A percentile compares a stretch with the other conserved stretches of the same genome.
phyloP scores from a whole-genome alignment of 2,797 vertebrate species.

The Gallinago nigripennis region DNA sequence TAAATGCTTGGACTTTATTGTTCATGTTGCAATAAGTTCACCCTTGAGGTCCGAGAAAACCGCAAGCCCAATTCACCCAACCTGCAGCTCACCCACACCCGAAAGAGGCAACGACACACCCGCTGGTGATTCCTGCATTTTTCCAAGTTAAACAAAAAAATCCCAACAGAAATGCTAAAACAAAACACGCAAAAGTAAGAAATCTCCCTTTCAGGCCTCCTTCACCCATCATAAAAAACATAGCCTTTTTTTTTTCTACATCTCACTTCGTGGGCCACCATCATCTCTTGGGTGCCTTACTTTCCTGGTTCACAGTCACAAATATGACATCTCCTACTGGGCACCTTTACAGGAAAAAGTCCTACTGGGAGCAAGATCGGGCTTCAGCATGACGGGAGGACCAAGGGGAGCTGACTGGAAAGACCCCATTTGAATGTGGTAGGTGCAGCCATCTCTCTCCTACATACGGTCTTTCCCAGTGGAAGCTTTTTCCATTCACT shows the following conservation, averaged over 20 bases:
- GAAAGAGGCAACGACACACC: background rate
- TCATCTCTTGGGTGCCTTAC: background rate
- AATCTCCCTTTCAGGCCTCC: background rate
- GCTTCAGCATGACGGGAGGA: background rate
- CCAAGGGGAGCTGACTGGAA: background rate
- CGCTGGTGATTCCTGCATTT: background rate
- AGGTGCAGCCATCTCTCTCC: background rate
- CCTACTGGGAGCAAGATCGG: background rate
- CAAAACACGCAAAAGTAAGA: background rate
- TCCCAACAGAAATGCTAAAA: background rate
- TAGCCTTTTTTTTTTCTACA: background rate
- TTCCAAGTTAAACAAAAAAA: background rate
- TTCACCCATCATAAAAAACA: background rate
- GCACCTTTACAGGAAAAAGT: background rate
- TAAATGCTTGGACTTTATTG: background rate
- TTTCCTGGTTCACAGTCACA: background rate
- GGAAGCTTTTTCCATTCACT: background rate
- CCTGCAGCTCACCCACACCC: background rate
- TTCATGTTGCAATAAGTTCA: background rate
- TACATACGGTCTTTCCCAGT: background rate
- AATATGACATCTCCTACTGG: background rate
- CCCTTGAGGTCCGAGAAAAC: background rate
- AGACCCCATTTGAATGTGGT: background rate
- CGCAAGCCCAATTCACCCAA: background rate
- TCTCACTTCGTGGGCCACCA: background rate